Percentiles rank a stretch among this genome's conserved stretches.
These are phyloP conservation scores for Ophion ellenae DNA, from an alignment of 2,888 invertebrate species.

Conservation along the genomic window DNA sequence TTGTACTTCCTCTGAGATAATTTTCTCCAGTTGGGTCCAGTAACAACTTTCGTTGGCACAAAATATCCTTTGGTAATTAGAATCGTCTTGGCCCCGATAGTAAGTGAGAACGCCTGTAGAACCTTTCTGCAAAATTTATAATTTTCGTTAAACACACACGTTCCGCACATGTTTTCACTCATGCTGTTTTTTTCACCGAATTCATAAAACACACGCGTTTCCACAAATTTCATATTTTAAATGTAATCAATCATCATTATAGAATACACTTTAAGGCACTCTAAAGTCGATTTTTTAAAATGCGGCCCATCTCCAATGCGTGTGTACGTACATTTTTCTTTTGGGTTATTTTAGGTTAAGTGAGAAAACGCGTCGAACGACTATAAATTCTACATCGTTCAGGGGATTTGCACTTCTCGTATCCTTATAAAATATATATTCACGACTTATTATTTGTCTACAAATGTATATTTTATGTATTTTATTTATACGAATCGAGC, in stretches of 20 bases:
- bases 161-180: constrained; percentile 16
- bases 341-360: too few species aligned
- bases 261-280: too few species aligned
- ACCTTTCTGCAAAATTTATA: constrained; percentile 5
- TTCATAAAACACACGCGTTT: background rate
- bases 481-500: background rate
- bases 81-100: background rate
- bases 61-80: background rate
- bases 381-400: constrained; percentile 23
- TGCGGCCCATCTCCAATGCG: too few species aligned
- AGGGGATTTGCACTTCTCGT: background rate
- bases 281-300: too few species aligned
- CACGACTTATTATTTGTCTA: background rate
- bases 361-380: constrained; percentile 7
- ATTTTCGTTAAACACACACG: background rate
- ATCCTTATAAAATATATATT: too few species aligned
- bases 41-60: constrained; percentile 18
- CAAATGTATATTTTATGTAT: background rate
- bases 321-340: too few species aligned
- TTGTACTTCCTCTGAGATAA: too few species aligned
- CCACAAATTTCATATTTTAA: too few species aligned
- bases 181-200: constrained; percentile 20
- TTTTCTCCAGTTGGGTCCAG: constrained; percentile 12
- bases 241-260: too few species aligned
- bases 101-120: background rate